phyloP scores from a whole-genome alignment of 2,888 invertebrate species.

The Eristalis tenax region DNA sequence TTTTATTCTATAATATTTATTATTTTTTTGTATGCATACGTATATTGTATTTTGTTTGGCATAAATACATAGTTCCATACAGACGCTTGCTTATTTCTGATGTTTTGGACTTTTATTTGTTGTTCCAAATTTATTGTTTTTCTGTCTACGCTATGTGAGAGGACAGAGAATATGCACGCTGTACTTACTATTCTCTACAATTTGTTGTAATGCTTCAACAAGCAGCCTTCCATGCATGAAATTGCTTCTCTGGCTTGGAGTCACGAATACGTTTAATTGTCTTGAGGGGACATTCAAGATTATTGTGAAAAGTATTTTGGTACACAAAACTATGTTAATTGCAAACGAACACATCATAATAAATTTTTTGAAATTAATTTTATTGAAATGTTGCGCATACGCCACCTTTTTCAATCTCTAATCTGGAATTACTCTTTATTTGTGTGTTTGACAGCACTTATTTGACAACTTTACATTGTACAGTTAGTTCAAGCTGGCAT shows the following conservation, averaged over 20 bases:
- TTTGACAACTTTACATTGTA: neutral
- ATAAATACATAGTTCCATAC: neutral
- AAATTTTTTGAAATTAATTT: neutral
- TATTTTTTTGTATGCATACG: neutral
- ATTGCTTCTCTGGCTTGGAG: slow-evolving; percentile 39
- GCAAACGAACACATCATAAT: neutral
- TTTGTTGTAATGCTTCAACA: slow-evolving; percentile 59
- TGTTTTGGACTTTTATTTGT: slow-evolving; percentile 13
- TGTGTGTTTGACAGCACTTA: neutral
- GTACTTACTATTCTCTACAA: slow-evolving; percentile 29
- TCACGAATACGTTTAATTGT: slow-evolving; percentile 55
- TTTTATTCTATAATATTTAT: slow-evolving; percentile 23
- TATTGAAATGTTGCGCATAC: slow-evolving; percentile 34
- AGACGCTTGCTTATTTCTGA: neutral
- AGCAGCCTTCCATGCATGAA: slow-evolving; percentile 51
- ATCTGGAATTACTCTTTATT: neutral
- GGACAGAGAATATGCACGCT: neutral
- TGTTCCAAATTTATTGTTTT: neutral
- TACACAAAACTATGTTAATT: neutral
- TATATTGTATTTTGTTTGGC: neutral
- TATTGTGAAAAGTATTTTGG: slow-evolving; percentile 7
- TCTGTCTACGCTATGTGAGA: neutral
- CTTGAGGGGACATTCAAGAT: slow-evolving; percentile 11
- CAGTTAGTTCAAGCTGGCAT: too few species aligned
- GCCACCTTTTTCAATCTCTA: slow-evolving; percentile 4